phyloP scores from a whole-genome alignment of 2,113 vertebrate species.

The Origma solitaria region DNA sequence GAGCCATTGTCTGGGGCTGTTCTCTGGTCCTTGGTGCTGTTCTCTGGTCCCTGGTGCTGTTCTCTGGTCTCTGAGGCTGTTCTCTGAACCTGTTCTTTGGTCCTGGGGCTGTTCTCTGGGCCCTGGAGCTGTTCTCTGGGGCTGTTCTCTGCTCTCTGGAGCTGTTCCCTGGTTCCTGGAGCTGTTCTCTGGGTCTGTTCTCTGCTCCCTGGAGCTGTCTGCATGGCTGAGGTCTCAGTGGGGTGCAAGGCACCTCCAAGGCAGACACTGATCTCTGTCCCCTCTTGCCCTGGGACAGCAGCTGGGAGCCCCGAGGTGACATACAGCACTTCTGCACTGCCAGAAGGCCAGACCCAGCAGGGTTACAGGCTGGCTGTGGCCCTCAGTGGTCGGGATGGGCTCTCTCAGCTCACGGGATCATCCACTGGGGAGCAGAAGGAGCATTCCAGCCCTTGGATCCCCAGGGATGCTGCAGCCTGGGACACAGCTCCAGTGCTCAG shows the following conservation, averaged over 20 bases:
- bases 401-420: rapidly evolving
- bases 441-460: rapidly evolving
- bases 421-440: neutral
- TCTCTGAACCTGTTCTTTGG: neutral
- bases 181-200: too few species aligned
- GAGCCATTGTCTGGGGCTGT: neutral
- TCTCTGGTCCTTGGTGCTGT: neutral
- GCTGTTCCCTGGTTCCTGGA: neutral
- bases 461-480: neutral
- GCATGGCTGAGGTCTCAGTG: neutral
- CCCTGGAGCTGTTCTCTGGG: too few species aligned
- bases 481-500: rapidly evolving
- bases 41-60: neutral
- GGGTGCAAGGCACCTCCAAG: neutral
- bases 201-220: neutral
- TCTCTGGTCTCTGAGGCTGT: neutral
- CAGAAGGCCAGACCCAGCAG: rapidly evolving
- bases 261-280: neutral
- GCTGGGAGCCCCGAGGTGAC: neutral
- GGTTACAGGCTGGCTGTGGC: neutral
- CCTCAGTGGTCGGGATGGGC: neutral
- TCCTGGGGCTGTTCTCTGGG: neutral
- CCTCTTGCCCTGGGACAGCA: neutral
- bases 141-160: neutral
- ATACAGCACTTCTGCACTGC: neutral